A percentile compares a stretch with the other conserved stretches of the same genome.
Conservation (phyloP, 2,888 invertebrate species). For the Parnassius glacialis region DNA sequence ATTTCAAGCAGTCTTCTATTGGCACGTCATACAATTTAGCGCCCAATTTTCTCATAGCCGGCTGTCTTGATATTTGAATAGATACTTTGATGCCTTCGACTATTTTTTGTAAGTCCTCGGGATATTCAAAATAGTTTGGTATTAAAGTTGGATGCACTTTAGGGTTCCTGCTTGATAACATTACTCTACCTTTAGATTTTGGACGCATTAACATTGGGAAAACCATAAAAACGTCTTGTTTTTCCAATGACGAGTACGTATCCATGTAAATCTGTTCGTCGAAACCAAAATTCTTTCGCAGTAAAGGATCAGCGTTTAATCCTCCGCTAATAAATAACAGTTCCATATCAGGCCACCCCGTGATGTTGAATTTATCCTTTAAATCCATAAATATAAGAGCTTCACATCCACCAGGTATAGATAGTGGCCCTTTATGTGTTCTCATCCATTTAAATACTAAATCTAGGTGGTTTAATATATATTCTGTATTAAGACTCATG, state of each 20-base stretch:
- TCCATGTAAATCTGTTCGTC: slow-evolving; percentile 64
- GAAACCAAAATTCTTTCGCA: slow-evolving; percentile 78
- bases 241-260: slow-evolving; percentile 63
- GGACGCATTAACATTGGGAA: slow-evolving; percentile 88
- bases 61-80: slow-evolving; percentile 79
- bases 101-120: slow-evolving; percentile 83
- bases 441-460: slow-evolving; percentile 77
- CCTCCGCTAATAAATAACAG: slow-evolving; percentile 81
- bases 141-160: slow-evolving; percentile 86
- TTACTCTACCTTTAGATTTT: slow-evolving; percentile 84
- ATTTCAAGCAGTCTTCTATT: slow-evolving; percentile 80
- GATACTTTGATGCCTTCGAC: slow-evolving; percentile 83
- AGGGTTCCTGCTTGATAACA: slow-evolving; percentile 86
- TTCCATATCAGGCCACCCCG: slow-evolving; percentile 84
- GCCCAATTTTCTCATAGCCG: slow-evolving; percentile 81
- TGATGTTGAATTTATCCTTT: slow-evolving; percentile 75
- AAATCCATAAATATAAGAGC: slow-evolving; percentile 83
- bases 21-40: slow-evolving; percentile 81
- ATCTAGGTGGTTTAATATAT: slow-evolving; percentile 62
- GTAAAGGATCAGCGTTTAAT: slow-evolving; percentile 67
- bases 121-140: slow-evolving; percentile 87
- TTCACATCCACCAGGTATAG: slow-evolving; percentile 85
- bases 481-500: slow-evolving; percentile 53
- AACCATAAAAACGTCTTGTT: slow-evolving; percentile 72
- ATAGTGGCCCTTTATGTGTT: slow-evolving; percentile 78